These are phyloP conservation scores for Hafferia zeledoni DNA, from an alignment of 2,797 vertebrate genomes.

Conservation along the genomic window DNA sequence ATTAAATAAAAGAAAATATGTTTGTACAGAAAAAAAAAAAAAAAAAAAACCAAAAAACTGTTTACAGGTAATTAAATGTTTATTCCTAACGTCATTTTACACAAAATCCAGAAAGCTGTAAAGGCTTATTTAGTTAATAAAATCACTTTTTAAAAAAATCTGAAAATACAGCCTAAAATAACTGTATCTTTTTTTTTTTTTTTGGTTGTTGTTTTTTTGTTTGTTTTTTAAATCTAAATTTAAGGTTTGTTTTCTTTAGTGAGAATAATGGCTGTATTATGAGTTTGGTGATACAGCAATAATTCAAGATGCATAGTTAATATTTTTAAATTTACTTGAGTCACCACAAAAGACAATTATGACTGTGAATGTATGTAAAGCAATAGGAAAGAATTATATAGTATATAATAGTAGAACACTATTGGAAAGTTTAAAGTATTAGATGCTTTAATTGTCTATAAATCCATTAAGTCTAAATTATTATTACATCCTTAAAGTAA, in stretches of 20 bases:
- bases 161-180: not conserved
- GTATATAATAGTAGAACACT: not conserved
- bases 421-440: not conserved
- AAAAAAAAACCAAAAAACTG: not conserved
- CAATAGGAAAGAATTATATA: not conserved
- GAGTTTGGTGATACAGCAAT: not conserved
- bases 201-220: too few species aligned
- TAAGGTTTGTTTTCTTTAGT: not conserved
- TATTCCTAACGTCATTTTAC: not conserved
- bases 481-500: not conserved
- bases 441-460: not conserved
- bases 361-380: not conserved
- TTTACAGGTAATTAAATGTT: not conserved
- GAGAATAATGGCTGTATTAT: not conserved
- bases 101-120: not conserved
- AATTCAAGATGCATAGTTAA: not conserved
- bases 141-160: not conserved
- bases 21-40: not conserved
- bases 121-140: not conserved
- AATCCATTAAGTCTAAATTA: not conserved
- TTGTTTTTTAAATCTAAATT: not conserved
- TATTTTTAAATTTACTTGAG: not conserved
- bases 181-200: not conserved
- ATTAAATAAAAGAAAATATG: not conserved
- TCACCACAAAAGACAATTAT: not conserved